A percentile compares a stretch with the other conserved stretches of the same genome.
Conservation (phyloP, 2,888 invertebrate genomes). For the Hetaerina titia region DNA sequence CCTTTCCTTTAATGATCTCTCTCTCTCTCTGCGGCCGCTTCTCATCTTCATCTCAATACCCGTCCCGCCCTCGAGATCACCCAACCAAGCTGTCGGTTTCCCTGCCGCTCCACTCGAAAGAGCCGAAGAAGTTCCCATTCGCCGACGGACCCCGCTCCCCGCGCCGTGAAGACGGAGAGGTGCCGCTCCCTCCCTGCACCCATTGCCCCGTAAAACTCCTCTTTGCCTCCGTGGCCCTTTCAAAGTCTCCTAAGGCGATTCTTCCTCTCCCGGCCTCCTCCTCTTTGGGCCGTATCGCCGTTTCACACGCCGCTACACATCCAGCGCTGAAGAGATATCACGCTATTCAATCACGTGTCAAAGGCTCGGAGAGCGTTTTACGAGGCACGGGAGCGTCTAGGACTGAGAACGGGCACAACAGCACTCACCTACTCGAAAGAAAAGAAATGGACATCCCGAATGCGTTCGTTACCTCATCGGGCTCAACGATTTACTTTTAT, state of each 20-base stretch:
- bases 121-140: not conserved
- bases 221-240: not conserved
- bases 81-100: not conserved
- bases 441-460: not conserved
- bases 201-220: not conserved
- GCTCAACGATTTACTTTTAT: not conserved
- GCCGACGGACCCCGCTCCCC: not conserved
- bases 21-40: not conserved
- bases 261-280: not conserved
- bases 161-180: not conserved
- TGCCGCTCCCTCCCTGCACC: not conserved
- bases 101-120: not conserved
- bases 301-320: constrained; percentile 60
- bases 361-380: constrained; percentile 30
- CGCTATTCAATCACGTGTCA: constrained; percentile 65
- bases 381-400: not conserved
- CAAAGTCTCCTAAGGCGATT: constrained; percentile 2
- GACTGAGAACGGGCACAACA: not conserved
- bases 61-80: not conserved
- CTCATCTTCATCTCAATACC: constrained; percentile 35
- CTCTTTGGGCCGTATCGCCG: not conserved
- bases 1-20: not conserved
- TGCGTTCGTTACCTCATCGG: not conserved
- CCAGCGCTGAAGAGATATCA: constrained; percentile 29
- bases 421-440: not conserved